A percentile compares a stretch with the other conserved stretches of the same genome.
phyloP scores from a whole-genome alignment of 2,113 vertebrate species.

The Craseonycteris thonglongyai region DNA sequence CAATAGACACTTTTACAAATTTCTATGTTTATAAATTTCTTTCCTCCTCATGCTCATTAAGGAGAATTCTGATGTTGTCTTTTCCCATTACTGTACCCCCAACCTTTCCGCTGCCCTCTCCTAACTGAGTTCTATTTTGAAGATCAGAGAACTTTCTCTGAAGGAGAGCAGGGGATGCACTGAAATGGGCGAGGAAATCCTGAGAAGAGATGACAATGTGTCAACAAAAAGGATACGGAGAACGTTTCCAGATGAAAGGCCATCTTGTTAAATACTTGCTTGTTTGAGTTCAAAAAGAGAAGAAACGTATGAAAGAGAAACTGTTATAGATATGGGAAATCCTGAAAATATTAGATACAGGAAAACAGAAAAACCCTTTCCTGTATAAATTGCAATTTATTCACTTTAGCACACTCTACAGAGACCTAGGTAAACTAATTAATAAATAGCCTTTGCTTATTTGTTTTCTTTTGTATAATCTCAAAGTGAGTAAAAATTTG shows the following conservation, averaged over 20 bases:
- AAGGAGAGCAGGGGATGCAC: background rate
- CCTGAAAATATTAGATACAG: background rate
- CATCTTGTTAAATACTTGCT: background rate
- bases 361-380: background rate
- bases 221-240: background rate
- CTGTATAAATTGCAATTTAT: background rate
- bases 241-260: background rate
- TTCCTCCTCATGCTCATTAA: background rate
- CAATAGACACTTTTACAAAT: background rate
- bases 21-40: background rate
- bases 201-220: background rate
- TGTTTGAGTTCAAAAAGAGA: background rate
- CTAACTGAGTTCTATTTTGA: background rate
- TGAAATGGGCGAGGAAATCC: background rate
- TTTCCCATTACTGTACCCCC: background rate
- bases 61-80: background rate
- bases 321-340: background rate
- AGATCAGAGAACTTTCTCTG: background rate
- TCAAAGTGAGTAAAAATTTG: background rate
- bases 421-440: background rate
- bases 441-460: background rate
- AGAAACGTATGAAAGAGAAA: background rate
- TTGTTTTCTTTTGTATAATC: background rate
- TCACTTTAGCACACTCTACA: background rate
- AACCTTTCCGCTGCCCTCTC: accelerated